Evolutionary conservation across 1,140 invertebrate species (phyloP).

Genomic region (Tyrophagus putrescentiae): DNA sequence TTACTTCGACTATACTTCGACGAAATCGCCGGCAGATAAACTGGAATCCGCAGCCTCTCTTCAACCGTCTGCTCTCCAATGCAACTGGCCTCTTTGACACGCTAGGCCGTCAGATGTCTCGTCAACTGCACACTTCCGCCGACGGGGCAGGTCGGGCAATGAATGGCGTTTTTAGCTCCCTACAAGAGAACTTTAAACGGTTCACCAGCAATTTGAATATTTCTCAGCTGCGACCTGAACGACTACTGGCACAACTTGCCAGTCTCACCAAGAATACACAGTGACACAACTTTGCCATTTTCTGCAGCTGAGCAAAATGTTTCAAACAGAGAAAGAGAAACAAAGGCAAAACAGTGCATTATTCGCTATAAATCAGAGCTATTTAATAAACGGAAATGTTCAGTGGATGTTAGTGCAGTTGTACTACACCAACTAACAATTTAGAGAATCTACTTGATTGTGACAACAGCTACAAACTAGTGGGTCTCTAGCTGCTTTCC

Average conservation of each 20-base stretch:
- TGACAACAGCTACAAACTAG: too few relatives aligned
- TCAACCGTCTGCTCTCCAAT: neutral
- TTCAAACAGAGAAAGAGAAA: too few relatives aligned
- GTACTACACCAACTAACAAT: too few relatives aligned
- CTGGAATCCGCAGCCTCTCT: neutral
- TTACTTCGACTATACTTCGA: neutral
- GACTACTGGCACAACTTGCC: neutral
- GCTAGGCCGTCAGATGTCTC: slow-evolving; percentile 6
- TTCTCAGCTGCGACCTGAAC: neutral
- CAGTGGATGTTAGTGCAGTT: too few relatives aligned
- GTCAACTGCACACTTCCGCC: neutral
- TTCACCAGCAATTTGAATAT: neutral
- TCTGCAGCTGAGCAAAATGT: too few relatives aligned
- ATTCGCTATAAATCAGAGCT: too few relatives aligned
- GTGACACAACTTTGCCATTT: too few relatives aligned
- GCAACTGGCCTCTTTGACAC: neutral
- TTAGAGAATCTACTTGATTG: too few relatives aligned
- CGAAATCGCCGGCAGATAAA: neutral
- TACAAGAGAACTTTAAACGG: neutral
- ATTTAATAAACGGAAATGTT: too few relatives aligned
- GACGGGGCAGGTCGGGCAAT: neutral
- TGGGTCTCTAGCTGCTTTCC: too few relatives aligned
- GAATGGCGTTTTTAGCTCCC: neutral
- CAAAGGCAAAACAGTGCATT: too few relatives aligned
- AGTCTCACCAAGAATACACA: neutral